Evolutionary conservation across 1,140 invertebrate genomes (phyloP).

Genomic region (Bombyx mori): ASM3026992v2 NC_085112.1:5565001-5565500

Average conservation of each 20-base stretch:
- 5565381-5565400: conserved; percentile 3
- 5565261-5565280: conserved; percentile 17
- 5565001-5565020: conserved; percentile 38
- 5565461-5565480: no score
- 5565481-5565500: no score
- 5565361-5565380: conserved; percentile 18
- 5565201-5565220: no score
- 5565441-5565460: conserved; percentile 22
- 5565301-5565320: conserved; percentile 34
- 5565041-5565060: conserved; percentile 4
- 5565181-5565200: no score
- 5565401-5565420: conserved; percentile 22
- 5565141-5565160: no score
- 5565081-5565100: no score
- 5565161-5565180: no score
- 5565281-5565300: conserved; percentile 21
- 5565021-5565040: conserved; percentile 37
- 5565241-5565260: background rate
- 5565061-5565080: background rate
- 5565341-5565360: conserved; percentile 50
- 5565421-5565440: conserved; percentile 30
- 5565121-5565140: no score
- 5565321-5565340: conserved; percentile 27
- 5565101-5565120: no score
- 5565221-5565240: no score